Conservation (phyloP, 2,113 vertebrate genomes). For the Tetrao urogallus region DNA sequence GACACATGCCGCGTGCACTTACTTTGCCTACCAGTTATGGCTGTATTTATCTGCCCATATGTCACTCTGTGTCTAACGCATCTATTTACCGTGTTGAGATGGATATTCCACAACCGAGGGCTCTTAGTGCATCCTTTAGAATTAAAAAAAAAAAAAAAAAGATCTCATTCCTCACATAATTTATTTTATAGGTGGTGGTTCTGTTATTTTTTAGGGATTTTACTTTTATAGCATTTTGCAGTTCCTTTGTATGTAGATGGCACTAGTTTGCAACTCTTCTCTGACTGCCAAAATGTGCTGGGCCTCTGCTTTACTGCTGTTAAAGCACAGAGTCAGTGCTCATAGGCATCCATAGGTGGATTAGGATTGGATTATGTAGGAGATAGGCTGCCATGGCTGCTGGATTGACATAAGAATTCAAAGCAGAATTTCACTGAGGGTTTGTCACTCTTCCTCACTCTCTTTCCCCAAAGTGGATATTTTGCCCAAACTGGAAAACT, state of each 20-base stretch:
- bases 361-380: neutral
- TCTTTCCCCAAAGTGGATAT: neutral
- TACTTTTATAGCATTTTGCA: neutral
- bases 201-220: slow-evolving; percentile 19
- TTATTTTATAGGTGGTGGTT: slow-evolving; percentile 50
- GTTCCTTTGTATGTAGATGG: slow-evolving; percentile 44
- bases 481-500: neutral
- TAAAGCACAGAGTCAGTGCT: neutral
- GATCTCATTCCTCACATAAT: slow-evolving; percentile 2
- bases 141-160: neutral
- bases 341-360: slow-evolving; percentile 13
- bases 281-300: neutral
- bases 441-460: neutral
- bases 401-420: neutral
- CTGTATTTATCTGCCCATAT: slow-evolving; percentile 64
- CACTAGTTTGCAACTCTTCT: slow-evolving; percentile 41
- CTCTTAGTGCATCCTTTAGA: slow-evolving; percentile 55
- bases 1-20: slow-evolving; percentile 33
- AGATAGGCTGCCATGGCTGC: neutral
- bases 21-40: slow-evolving; percentile 61
- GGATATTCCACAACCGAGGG: slow-evolving; percentile 61
- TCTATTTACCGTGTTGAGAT: slow-evolving; percentile 52
- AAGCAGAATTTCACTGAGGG: neutral
- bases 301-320: neutral
- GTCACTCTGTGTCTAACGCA: slow-evolving; percentile 51